A percentile compares a stretch with the other conserved stretches of the same genome.
Conservation (phyloP, 2,797 vertebrate species). For the Telmatherina bonti region DNA sequence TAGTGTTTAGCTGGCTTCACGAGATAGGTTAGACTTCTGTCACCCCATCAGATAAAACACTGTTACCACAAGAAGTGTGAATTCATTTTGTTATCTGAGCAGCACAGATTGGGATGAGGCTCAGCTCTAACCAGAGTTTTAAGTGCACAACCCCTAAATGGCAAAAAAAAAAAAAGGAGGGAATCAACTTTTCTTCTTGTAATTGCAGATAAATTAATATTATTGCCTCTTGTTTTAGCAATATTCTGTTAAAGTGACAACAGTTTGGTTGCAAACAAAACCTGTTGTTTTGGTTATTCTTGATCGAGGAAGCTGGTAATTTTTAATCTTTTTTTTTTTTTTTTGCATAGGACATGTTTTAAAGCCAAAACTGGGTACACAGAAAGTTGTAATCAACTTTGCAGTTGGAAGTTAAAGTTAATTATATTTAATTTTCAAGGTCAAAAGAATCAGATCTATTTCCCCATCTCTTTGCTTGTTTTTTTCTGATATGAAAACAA, state of each 20-base stretch:
- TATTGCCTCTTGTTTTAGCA: slow-evolving; percentile 7
- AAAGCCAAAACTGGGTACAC: neutral
- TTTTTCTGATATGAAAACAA: slow-evolving; percentile 2
- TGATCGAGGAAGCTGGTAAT: slow-evolving; percentile 8
- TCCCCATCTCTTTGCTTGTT: slow-evolving; percentile 6
- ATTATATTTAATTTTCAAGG: slow-evolving; percentile 10
- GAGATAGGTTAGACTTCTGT: slow-evolving; percentile 11
- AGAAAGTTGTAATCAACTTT: slow-evolving; percentile 19
- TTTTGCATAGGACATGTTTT: slow-evolving; percentile 61
- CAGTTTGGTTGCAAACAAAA: neutral
- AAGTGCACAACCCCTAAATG: neutral
- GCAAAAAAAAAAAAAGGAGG: neutral
- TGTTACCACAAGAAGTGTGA: slow-evolving; percentile 6
- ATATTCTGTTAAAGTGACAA: neutral
- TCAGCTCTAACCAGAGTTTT: slow-evolving; percentile 2
- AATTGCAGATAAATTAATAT: neutral
- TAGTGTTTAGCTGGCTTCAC: slow-evolving; percentile 10
- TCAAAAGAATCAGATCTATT: slow-evolving; percentile 13
- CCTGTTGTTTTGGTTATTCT: neutral
- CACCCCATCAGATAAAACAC: slow-evolving; percentile 16
- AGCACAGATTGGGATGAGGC: slow-evolving; percentile 2
- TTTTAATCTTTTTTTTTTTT: slow-evolving; percentile 1
- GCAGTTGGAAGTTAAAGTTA: slow-evolving; percentile 15
- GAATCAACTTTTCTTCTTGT: neutral
- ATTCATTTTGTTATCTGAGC: neutral